Evolutionary conservation across 2,113 vertebrate genomes (phyloP).

Genomic region (Spheniscus mendiculus): DNA sequence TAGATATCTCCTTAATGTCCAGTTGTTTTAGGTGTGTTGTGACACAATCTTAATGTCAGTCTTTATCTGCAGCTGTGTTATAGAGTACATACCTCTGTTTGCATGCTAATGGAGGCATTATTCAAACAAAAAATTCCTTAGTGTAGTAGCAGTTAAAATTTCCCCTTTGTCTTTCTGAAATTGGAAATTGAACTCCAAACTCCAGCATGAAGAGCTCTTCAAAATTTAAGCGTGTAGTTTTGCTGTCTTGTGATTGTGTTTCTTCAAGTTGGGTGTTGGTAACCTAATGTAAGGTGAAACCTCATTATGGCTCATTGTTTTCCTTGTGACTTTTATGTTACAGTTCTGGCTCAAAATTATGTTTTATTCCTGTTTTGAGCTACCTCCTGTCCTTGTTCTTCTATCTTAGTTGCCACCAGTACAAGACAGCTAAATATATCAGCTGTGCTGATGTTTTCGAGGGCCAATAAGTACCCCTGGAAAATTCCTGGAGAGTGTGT

Average conservation of each 20-base stretch:
- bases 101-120: neutral
- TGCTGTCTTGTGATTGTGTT: neutral
- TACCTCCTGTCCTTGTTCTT: neutral
- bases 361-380: neutral
- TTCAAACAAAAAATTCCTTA: neutral
- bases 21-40: neutral
- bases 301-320: neutral
- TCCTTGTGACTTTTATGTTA: neutral
- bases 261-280: neutral
- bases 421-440: neutral
- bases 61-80: neutral
- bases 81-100: neutral
- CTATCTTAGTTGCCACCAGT: neutral
- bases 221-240: neutral
- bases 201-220: neutral
- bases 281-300: neutral
- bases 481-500: fast-evolving
- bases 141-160: neutral
- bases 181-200: neutral
- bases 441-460: neutral
- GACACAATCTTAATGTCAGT: neutral
- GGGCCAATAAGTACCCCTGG: neutral
- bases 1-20: neutral
- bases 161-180: neutral
- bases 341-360: neutral